These are phyloP conservation scores for Trogon surrucura DNA, from an alignment of 2,113 vertebrate genomes.

Conservation along the genomic window DNA sequence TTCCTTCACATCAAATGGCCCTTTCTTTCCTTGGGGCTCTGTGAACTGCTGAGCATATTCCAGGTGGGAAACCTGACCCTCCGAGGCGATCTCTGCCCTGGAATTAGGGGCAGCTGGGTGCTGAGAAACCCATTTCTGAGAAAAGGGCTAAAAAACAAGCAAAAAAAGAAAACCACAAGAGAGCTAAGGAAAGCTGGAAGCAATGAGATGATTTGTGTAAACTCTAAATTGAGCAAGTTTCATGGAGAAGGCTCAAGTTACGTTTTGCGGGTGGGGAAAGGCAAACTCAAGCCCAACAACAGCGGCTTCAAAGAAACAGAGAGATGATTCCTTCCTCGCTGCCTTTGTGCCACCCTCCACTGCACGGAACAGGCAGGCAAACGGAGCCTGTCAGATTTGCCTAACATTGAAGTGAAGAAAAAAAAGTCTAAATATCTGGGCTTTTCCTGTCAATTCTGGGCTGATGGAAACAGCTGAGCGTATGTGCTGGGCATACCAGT, in stretches of 20 bases:
- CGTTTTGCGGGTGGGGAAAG: background rate
- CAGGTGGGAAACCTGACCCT: background rate
- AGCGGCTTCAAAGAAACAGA: background rate
- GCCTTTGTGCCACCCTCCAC: background rate
- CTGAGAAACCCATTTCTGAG: background rate
- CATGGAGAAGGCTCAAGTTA: background rate
- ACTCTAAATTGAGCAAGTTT: background rate
- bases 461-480: background rate
- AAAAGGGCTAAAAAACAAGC: background rate
- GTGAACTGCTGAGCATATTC: background rate
- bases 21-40: background rate
- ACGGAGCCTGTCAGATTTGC: background rate
- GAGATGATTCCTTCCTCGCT: background rate
- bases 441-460: background rate
- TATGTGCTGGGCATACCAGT: background rate
- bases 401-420: background rate
- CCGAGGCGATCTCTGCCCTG: background rate
- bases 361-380: rapidly evolving
- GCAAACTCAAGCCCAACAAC: background rate
- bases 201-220: background rate
- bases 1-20: background rate
- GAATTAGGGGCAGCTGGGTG: background rate
- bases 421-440: background rate
- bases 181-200: slow-evolving; percentile 8
- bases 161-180: background rate